These are phyloP conservation scores for Agrotis clavis DNA, from an alignment of 2,888 invertebrate species.

Conservation along the genomic window DNA sequence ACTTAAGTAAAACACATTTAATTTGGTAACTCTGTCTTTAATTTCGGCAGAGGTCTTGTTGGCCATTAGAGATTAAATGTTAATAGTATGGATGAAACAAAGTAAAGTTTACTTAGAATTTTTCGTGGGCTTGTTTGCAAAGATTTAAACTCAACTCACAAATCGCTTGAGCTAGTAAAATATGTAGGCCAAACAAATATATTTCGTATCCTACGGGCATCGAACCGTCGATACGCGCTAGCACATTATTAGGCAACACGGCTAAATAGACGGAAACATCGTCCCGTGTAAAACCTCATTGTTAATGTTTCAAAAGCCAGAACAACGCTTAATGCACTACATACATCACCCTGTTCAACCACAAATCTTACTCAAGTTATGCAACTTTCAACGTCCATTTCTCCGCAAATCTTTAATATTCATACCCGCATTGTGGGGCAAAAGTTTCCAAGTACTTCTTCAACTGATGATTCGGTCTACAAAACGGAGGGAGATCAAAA, in stretches of 20 bases:
- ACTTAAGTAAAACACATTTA: not conserved
- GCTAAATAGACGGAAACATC: too few relatives aligned
- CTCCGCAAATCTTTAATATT: conserved; percentile 38
- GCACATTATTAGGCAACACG: too few relatives aligned
- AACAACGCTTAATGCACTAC: conserved; percentile 3
- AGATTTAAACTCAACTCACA: too few relatives aligned
- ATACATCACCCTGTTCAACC: conserved; percentile 7
- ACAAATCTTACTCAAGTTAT: conserved; percentile 24
- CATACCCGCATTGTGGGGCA: conserved; percentile 22
- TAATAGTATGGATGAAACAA: too few relatives aligned
- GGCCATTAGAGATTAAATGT: not conserved
- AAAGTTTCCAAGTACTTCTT: conserved; percentile 36
- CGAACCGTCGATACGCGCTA: too few relatives aligned
- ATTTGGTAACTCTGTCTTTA: not conserved
- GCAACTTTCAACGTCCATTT: conserved; percentile 31
- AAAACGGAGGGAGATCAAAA: conserved; percentile 9
- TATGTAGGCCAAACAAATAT: too few relatives aligned
- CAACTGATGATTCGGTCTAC: conserved; percentile 21
- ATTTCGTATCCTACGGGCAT: too few relatives aligned
- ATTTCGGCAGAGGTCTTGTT: not conserved
- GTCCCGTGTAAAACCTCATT: too few relatives aligned
- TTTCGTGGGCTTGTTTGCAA: too few relatives aligned
- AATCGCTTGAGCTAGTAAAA: too few relatives aligned
- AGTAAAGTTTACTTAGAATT: too few relatives aligned
- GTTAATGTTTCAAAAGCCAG: not conserved